These are phyloP conservation scores for Thelaira solivaga DNA, from an alignment of 2,888 invertebrate species.

Conservation along the genomic window DNA sequence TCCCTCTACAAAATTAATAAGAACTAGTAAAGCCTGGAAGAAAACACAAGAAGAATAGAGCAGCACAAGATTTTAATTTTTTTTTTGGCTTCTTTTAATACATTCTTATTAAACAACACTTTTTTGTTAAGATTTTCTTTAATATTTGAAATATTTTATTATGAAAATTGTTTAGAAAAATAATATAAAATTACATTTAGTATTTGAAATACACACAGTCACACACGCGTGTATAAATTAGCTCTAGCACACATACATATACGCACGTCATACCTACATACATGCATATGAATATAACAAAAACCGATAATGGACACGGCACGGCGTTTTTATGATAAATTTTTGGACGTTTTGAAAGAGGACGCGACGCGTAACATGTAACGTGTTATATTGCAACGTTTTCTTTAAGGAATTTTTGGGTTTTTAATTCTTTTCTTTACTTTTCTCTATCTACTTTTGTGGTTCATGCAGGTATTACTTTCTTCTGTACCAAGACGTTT, in stretches of 20 bases:
- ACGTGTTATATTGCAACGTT: constrained; percentile 1
- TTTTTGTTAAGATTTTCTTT: not conserved
- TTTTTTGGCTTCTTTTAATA: not conserved
- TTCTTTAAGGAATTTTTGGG: constrained; percentile 30
- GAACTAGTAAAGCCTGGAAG: constrained; percentile 17
- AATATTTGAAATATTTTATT: constrained; percentile 16
- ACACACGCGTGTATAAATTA: too few relatives aligned
- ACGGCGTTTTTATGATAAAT: not conserved
- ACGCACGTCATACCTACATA: not conserved
- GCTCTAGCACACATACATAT: constrained; percentile 11
- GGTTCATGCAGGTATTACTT: constrained; percentile 5
- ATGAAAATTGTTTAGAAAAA: not conserved
- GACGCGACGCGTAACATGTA: too few relatives aligned
- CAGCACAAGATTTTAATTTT: not conserved
- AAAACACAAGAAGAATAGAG: not conserved
- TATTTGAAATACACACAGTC: too few relatives aligned
- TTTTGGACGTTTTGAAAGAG: constrained; percentile 43
- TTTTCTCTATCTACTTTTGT: not conserved
- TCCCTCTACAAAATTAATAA: constrained; percentile 27
- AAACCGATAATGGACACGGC: constrained; percentile 31
- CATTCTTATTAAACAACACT: constrained; percentile 33
- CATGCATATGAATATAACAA: not conserved
- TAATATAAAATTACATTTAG: not conserved
- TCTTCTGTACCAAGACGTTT: not conserved
- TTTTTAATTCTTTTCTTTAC: too few relatives aligned